Evolutionary conservation across 2,888 invertebrate genomes (phyloP).

Genomic region (Lepidochitona cinerea): DNA sequence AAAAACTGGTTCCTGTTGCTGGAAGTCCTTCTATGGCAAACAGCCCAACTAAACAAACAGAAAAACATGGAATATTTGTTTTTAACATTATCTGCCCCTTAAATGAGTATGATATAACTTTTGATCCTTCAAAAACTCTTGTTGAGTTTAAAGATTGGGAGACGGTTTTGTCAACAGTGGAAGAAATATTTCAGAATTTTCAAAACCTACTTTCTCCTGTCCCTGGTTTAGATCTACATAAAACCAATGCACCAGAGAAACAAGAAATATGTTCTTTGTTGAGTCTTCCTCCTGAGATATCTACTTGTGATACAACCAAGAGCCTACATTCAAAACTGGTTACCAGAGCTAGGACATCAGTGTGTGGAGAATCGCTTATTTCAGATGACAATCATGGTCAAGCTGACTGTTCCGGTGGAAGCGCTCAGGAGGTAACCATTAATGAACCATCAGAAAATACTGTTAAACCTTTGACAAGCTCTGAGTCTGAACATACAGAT

Average conservation of each 20-base stretch:
- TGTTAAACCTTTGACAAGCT: too few species aligned
- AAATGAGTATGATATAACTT: conserved; percentile 73
- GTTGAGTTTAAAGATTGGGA: conserved; percentile 76
- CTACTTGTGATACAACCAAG: background rate
- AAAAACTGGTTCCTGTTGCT: background rate
- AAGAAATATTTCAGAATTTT: conserved; percentile 62
- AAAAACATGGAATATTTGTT: conserved; percentile 73
- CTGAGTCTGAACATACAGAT: too few species aligned
- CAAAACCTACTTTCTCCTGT: background rate
- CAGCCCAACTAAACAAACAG: conserved; percentile 55
- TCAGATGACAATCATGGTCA: too few species aligned
- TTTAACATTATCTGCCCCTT: conserved; percentile 75
- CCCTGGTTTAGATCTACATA: background rate
- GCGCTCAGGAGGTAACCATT: too few species aligned
- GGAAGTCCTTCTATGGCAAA: conserved; percentile 8
- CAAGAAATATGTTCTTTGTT: too few species aligned
- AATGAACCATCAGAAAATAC: too few species aligned
- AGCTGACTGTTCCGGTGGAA: too few species aligned
- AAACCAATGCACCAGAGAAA: background rate
- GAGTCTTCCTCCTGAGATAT: too few species aligned
- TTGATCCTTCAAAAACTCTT: conserved; percentile 73
- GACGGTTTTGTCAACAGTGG: conserved; percentile 69
- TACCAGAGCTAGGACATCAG: too few species aligned
- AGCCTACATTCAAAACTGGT: background rate
- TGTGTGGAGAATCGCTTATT: too few species aligned